Evolutionary conservation across 2,113 vertebrate genomes (phyloP), one percentile per base, ranked within the genome.

Genomic region (Falcunculus frontatus): DNA sequence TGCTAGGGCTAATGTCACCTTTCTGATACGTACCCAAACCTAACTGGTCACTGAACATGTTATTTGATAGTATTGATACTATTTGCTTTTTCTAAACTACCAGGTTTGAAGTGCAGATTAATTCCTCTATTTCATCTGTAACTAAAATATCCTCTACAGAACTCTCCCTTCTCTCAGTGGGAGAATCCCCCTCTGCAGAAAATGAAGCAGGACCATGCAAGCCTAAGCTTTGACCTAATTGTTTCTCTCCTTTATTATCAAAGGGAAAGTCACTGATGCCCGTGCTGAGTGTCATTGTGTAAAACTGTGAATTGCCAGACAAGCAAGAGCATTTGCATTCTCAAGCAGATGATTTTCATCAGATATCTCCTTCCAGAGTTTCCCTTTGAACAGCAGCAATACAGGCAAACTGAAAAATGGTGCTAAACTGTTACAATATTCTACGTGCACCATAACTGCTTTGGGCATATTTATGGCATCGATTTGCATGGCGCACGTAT

Each of bases 311-410:
- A 55, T 4, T 94, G 35, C 47, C 79, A 79, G 88, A 47, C 37
- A 35, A 67, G n/a, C 11, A 84, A 55, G 82, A 81, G 47, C 18
- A 87, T 91, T 64, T 90, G 53, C 83, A 84, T 86, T 44, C n/a
- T 80, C 49, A 72, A 68, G 68, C 39, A 75, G 75, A 60, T 68
- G 37, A 88, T 87, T 81, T 93, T 32, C 46, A 76, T 80, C 63
- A 64, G 55, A 6, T 67, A 35, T n/a, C 63, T 87, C 59, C 50
- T 79, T 88, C 89, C 80, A 86, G 72, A 90, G 32, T 27, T 55
- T 25, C 44, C 70, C 47, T 94, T 69, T 90, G 87, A 91, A 90
- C 68, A 87, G 53, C 33, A 93, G 62, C 70, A 85, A 44, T 53
- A 41, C 1, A 59, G 32, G 30, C 81, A 77, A 11, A 60, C 4